Evolutionary conservation across 2,113 vertebrate genomes (phyloP), one percentile per base, ranked within the genome.

Genomic region (Paramisgurnus dabryanus): DNA sequence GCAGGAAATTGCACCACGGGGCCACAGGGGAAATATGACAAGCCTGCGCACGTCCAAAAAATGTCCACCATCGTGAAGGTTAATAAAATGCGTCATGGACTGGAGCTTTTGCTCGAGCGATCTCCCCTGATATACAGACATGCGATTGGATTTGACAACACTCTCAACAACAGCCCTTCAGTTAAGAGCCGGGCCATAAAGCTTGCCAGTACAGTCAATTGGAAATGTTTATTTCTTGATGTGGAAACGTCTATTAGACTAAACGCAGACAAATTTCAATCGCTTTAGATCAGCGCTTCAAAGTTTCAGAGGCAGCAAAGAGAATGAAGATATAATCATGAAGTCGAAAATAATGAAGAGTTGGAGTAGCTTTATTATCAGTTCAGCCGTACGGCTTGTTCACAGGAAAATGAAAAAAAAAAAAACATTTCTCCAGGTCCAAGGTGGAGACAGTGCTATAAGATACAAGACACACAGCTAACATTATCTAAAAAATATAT

Each of bases 11-110:
- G 70, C 79, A 57, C 57, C 55, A 34, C 15, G 6, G 64, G 15
- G 72, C 80, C 72, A 76, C 58, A 7, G 58, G 64, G 64, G 72
- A 68, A 47, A 67, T 81, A 63, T 69, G 80, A 76, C 80, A 81
- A 67, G 80, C 40, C 47, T 53, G n/a, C 49, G 53, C 70, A 72
- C 68, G 6, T 80, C 47, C 61, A 72, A 50, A 70, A 70, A 70
- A 65, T 27, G 60, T 66, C 22, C 39, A 45, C 69, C 34, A 66
- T 63, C 34, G 43, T 45, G 78, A 73, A 69, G 68, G 60, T 39
- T 73, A 65, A 77, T 77, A 77, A 77, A 77, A 73, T 60, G 67
- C 27, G 67, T 79, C 45, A 79, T 50, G 58, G 43, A 40, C 47
- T 49, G 41, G 72, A 49, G 43, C 47, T 43, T 64, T 75, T 75